Evolutionary conservation across 2,888 invertebrate genomes (phyloP), one percentile per base, ranked within the genome.

Genomic region (Trissolcus brochymenae): DNA sequence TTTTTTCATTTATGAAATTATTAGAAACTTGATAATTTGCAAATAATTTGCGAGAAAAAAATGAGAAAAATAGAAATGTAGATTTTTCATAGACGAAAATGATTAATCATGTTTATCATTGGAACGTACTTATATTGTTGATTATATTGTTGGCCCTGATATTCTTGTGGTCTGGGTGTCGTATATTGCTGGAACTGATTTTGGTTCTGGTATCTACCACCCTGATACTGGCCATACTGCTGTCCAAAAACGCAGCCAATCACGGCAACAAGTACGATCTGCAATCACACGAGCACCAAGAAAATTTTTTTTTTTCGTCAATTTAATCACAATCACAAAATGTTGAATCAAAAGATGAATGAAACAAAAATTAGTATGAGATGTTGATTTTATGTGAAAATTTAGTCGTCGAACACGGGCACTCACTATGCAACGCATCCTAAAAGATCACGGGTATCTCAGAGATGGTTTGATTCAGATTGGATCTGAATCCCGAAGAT

Each of bases 391-490:
- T 7, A 6, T 16, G 6, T 6, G 3, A 46, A 16, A n/a, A n/a
- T n/a, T n/a, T 1, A 14, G 6, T 16, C 3, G 16, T 46, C 11
- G 46, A 46, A 54, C 76, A 57, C 51, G 76, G 80, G 80, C 86
- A 87, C 87, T 87, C 87, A 87, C 87, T 87, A 85, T 72, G 81
- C 83, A 84, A 82, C 86, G 85, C 87, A 87, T 87, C 80, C 60
- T 80, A 84, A 80, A 68, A 74, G 79, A 79, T 77, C 75, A 76
- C 76, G 66, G 78, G 79, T 72, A 73, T 80, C 60, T 78, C 76
- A 77, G 60, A 74, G 84, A 83, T 81, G 84, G 83, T 84, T 75
- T 86, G 84, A 82, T 84, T 84, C 84, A 84, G 85, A 84, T 84
- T 81, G 85, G 84, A 87, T 85, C 86, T 86, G 85, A 82, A 82